Base-by-base conservation (phyloP, 1,140 invertebrate genomes). In the Gryon sp. region DNA sequence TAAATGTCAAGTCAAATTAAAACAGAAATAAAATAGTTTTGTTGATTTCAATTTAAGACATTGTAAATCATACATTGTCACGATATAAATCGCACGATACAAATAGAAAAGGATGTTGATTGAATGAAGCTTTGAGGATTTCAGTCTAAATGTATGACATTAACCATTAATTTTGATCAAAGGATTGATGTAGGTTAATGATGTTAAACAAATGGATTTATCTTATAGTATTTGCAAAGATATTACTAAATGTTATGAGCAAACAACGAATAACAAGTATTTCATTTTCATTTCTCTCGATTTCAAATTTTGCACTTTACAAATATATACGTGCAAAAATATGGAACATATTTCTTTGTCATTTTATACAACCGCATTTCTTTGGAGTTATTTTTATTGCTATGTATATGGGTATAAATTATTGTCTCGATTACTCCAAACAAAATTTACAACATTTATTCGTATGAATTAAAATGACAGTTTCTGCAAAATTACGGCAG, bases 61-160 rank as follows among this genome's bases (percentile, higher is more conserved):
- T 36, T 43, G 60, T 53, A 65, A 52, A 65, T 65, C 60, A 53
- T 65, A 41, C 60, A 65, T 65, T 65, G 60, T 65, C 60, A 65
- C n/a, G 60, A 65, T 53, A 65, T 24, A 8, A 36, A 53, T 53
- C 34, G 12, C 36, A 46, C 46, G 32, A 41, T 40, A 16, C 24
- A 50, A 50, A 45, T 63, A 63, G 59, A 63, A 50, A 52, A 52
- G 26, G 48, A 53, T 66, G 26, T 55, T 68, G 50, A 68, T 68
- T 57, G 40, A 57, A 68, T 68, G 20, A 43, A 24, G 30, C 62
- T 34, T 53, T 40, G 40, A 18, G 32, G n/a, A 52, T 12, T 24
- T 15, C 26, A 40, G 55, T 66, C 62, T 53, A 66, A 41, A 66
- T 66, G 20, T 20, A 66, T 66, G 62, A 55, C 38, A 28, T 66